Percentiles rank a stretch among this genome's conserved stretches.
Conservation (phyloP, 2,113 vertebrate genomes). For the Microcebus murinus region DNA sequence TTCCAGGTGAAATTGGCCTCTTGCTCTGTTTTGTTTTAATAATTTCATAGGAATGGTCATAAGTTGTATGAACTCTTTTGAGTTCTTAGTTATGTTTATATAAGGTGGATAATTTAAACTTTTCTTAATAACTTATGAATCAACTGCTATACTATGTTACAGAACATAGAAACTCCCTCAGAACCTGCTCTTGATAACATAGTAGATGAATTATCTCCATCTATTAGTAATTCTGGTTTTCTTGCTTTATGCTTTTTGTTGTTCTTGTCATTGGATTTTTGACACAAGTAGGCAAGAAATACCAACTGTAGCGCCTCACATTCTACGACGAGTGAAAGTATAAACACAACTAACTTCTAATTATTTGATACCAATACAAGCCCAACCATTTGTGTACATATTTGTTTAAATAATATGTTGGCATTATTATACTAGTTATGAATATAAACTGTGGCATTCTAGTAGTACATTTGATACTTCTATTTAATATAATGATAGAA, state of each 20-base stretch:
- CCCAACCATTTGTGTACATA: neutral
- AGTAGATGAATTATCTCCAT: neutral
- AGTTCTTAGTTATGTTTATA: slow-evolving; percentile 51
- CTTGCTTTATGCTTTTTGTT: neutral
- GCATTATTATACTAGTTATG: neutral
- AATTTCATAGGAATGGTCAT: slow-evolving; percentile 48
- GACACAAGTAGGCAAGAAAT: neutral
- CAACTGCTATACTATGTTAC: neutral
- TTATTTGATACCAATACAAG: slow-evolving; percentile 8
- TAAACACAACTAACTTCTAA: slow-evolving; percentile 9
- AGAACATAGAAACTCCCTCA: neutral
- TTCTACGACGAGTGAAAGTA: slow-evolving; percentile 10
- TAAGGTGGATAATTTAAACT: slow-evolving; percentile 53
- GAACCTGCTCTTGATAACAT: neutral
- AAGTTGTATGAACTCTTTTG: slow-evolving; percentile 56
- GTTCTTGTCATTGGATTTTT: slow-evolving; percentile 23
- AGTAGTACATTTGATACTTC: slow-evolving; percentile 1
- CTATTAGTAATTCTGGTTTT: neutral
- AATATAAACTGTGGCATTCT: neutral
- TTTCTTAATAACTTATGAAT: slow-evolving; percentile 56
- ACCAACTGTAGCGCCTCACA: neutral
- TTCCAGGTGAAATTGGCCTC: slow-evolving; percentile 56
- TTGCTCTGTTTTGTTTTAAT: slow-evolving; percentile 58
- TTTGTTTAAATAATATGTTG: slow-evolving; percentile 19
- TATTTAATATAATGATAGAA: slow-evolving; percentile 26